A percentile compares a stretch with the other conserved stretches of the same genome.
Conservation (phyloP, 2,113 vertebrate species). For the Malurus elegans region DNA sequence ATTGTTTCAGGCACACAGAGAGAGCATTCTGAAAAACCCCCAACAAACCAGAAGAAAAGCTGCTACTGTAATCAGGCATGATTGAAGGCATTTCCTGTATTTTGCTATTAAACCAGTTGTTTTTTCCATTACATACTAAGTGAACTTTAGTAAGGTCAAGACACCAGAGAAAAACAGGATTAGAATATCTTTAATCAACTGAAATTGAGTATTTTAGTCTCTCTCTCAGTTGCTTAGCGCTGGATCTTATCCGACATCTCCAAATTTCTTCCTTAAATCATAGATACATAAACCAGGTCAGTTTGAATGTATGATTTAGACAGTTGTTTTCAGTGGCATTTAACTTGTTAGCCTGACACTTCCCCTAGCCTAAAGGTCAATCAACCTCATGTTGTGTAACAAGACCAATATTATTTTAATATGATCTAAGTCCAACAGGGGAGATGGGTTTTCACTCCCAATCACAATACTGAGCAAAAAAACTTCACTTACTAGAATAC, state of each 20-base stretch:
- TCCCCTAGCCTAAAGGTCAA: slow-evolving; percentile 1
- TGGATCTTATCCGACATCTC: slow-evolving; percentile 4
- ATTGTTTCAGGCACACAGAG: slow-evolving; percentile 56
- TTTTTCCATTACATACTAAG: slow-evolving; percentile 89
- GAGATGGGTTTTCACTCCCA: not conserved
- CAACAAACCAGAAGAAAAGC: slow-evolving; percentile 70
- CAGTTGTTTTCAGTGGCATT: not conserved
- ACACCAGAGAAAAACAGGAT: slow-evolving; percentile 73
- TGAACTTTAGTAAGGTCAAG: slow-evolving; percentile 75
- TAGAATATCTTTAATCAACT: slow-evolving; percentile 67
- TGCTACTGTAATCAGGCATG: slow-evolving; percentile 80
- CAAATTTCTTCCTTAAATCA: slow-evolving; percentile 3
- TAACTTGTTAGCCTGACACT: not conserved
- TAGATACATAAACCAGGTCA: not conserved
- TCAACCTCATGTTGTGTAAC: not conserved
- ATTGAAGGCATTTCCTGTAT: slow-evolving; percentile 92
- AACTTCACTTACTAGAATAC: not conserved
- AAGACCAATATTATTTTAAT: slow-evolving; percentile 3
- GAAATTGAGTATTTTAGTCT: slow-evolving; percentile 56
- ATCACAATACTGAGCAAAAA: not conserved
- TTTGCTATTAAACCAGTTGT: slow-evolving; percentile 79
- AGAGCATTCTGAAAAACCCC: not conserved
- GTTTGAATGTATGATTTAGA: not conserved
- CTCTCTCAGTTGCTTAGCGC: slow-evolving; percentile 37
- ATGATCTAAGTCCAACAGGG: not conserved